Conservation (phyloP, 2,113 vertebrate species). For the Planiliza haematocheilus region DNA sequence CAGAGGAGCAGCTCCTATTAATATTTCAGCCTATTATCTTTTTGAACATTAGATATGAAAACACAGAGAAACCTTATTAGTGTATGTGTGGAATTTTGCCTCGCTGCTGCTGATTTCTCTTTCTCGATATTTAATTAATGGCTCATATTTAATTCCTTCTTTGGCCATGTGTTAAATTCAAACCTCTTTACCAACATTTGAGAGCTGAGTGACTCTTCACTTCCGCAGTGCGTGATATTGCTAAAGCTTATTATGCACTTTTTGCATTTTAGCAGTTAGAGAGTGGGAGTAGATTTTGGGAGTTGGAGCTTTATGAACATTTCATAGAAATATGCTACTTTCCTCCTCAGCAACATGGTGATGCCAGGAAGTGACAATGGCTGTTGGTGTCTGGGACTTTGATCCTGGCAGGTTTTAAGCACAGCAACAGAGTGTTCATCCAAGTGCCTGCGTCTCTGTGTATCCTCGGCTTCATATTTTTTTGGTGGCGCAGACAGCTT, state of each 20-base stretch:
- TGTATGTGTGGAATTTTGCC: neutral
- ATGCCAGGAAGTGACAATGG: constrained; percentile 20
- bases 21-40: neutral
- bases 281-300: constrained; percentile 4
- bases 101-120: neutral
- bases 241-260: neutral
- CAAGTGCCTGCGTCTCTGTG: constrained; percentile 18
- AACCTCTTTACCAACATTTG: neutral
- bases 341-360: constrained; percentile 37
- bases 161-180: neutral
- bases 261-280: neutral
- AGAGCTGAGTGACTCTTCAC: neutral
- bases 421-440: constrained; percentile 37
- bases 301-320: constrained; percentile 17
- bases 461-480: constrained; percentile 10
- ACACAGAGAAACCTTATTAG: neutral
- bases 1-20: neutral
- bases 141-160: constrained; percentile 1
- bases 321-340: constrained; percentile 14
- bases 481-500: constrained; percentile 29
- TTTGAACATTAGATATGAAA: neutral
- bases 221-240: neutral
- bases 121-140: neutral
- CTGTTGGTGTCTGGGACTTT: constrained; percentile 43
- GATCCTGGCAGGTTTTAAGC: constrained; percentile 43